Percentiles rank a stretch among this genome's conserved stretches.
phyloP scores from a whole-genome alignment of 2,888 invertebrate genomes.

The Deilephila elpenor region DNA sequence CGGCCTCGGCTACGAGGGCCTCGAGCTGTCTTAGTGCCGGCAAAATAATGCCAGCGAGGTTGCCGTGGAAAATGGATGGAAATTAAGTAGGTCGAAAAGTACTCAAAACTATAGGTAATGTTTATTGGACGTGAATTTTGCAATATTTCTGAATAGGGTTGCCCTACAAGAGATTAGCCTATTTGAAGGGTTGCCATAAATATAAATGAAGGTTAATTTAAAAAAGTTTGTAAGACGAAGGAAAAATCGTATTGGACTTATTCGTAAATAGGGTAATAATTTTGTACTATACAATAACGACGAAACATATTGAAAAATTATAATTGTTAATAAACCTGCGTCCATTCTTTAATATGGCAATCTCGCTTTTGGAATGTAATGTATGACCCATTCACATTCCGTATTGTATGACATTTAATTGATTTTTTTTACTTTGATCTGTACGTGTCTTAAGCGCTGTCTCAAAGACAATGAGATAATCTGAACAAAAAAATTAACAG shows the following conservation, averaged over 20 bases:
- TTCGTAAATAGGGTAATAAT: not conserved
- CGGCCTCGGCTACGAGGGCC: conserved; percentile 86
- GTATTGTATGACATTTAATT: conserved; percentile 34
- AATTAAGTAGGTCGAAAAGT: no score
- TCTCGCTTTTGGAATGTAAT: conserved; percentile 31
- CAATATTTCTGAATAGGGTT: not conserved
- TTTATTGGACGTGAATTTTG: not conserved
- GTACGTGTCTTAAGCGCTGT: conserved; percentile 24
- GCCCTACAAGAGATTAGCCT: not conserved
- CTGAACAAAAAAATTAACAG: no score
- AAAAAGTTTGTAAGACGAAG: not conserved
- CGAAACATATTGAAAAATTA: not conserved
- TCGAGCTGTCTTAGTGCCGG: conserved; percentile 67
- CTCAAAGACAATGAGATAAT: not conserved
- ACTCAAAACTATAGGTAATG: not conserved
- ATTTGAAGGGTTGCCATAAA: not conserved
- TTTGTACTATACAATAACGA: not conserved
- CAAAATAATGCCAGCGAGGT: not conserved
- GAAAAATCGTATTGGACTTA: not conserved
- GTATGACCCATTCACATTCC: conserved; percentile 40
- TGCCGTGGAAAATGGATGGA: not conserved
- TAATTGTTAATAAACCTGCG: not conserved
- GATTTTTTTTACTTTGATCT: conserved; percentile 33
- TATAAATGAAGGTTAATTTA: not conserved
- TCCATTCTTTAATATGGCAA: conserved; percentile 3